Evolutionary conservation across 2,113 vertebrate genomes (phyloP), one percentile per base, ranked within the genome.

Genomic region (Dissostichus mawsoni): DNA sequence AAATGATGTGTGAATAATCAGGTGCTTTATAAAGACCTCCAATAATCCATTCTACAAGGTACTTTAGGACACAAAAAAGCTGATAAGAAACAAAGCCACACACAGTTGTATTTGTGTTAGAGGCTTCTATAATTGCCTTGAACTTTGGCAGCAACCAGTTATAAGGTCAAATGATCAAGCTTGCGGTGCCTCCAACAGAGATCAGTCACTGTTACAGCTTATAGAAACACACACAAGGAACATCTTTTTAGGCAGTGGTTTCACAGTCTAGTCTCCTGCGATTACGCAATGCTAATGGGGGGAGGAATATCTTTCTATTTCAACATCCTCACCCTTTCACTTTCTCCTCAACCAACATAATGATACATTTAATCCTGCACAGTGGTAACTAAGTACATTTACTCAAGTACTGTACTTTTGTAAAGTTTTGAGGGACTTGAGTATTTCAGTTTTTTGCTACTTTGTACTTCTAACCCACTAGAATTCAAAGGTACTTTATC

Each of bases 211-310:
- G n/a, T 23, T 5, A 36, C 47, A 62, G 45, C 50, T 33, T 36
- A 65, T 36, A 50, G 14, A 20, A 82, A 41, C 36, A 41, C 11
- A 78, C 48, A 57, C 36, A 8, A 51, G 13, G 71, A 69, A 68
- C 80, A 78, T 69, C 9, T 17, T 25, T 67, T 84, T 67, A 78
- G 50, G 25, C 13, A 57, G 53, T 72, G 76, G 12, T 84, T 90
- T 82, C 25, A 65, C 57, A 36, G 11, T 18, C 14, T 13, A 69
- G 80, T 64, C 76, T 65, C 18, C 2, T 16, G 80, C 16, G 20
- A 59, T 57, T 12, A 45, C 9, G 0, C 45, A 64, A 17, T 18
- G 23, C 18, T 25, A 18, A 6, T 8, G 18, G 23, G 12, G 8
- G 36, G 64, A 12, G 25, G 9, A 45, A 47, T 47, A 33, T 47